A percentile compares a stretch with the other conserved stretches of the same genome.
phyloP scores from a whole-genome alignment of 2,888 invertebrate species.

The Epinotia bilunana region DNA sequence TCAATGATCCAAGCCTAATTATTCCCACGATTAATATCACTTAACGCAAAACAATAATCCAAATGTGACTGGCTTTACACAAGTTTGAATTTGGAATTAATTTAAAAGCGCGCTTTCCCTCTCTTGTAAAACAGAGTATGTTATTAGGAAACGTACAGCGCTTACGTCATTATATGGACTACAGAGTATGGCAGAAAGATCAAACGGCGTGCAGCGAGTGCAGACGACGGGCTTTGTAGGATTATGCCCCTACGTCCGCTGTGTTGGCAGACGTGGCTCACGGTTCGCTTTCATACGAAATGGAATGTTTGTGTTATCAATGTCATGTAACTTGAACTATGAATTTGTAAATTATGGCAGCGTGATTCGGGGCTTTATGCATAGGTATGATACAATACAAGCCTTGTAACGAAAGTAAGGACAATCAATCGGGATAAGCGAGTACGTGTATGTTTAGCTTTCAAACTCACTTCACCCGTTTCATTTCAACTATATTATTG shows the following conservation, averaged over 20 bases:
- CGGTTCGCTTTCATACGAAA: constrained; percentile 31
- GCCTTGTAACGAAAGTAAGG: not conserved
- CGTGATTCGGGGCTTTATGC: not conserved
- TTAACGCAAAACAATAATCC: constrained; percentile 32
- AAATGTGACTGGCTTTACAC: constrained; percentile 39
- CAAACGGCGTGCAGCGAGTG: constrained; percentile 41
- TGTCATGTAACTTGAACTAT: constrained; percentile 19
- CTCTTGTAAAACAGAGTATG: not conserved
- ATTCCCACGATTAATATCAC: constrained; percentile 2
- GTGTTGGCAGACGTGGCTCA: constrained; percentile 36
- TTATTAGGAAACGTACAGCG: not conserved
- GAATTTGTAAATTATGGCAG: not conserved
- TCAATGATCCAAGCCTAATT: not conserved
- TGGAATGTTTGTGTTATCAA: constrained; percentile 21
- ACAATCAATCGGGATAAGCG: too few relatives aligned
- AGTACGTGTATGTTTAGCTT: too few relatives aligned
- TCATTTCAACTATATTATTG: too few relatives aligned
- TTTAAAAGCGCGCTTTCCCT: constrained; percentile 34
- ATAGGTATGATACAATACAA: not conserved
- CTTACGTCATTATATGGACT: not conserved
- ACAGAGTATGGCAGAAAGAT: constrained; percentile 31
- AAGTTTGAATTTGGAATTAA: constrained; percentile 44
- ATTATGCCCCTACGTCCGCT: constrained; percentile 44
- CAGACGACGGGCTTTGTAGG: constrained; percentile 43
- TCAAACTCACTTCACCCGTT: too few relatives aligned